Evolutionary conservation across 1,140 invertebrate species (phyloP).

Genomic region (Heterodera schachtii): DNA sequence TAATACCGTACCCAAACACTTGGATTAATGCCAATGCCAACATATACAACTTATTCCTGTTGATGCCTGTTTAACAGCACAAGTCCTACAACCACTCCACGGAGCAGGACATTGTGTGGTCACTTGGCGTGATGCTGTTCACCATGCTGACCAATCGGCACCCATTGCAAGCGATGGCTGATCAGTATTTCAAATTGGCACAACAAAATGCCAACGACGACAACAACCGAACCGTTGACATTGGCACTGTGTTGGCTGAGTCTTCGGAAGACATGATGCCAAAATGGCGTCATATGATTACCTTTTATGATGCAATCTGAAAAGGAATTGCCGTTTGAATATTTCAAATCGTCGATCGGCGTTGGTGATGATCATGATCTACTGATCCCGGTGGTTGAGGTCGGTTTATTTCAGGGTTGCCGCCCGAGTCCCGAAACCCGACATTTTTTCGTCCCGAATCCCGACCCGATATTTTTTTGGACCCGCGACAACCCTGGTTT

Average conservation of each 20-base stretch:
- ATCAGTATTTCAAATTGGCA: not conserved
- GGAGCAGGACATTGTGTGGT: not conserved
- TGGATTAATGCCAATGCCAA: no score
- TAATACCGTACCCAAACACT: no score
- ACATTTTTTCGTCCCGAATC: no score
- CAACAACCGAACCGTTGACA: no score
- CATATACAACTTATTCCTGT: no score
- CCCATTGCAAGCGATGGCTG: not conserved
- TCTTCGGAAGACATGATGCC: not conserved
- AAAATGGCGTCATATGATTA: not conserved
- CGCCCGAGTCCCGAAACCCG: no score
- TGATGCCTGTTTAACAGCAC: not conserved
- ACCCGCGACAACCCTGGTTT: no score
- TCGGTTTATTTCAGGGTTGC: not conserved
- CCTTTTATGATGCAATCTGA: not conserved
- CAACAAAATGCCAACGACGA: not conserved
- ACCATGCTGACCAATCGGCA: not conserved
- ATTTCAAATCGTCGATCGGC: not conserved
- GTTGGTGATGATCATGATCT: not conserved
- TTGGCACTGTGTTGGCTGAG: not conserved
- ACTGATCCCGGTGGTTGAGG: not conserved
- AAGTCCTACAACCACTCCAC: not conserved
- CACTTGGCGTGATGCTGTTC: not conserved
- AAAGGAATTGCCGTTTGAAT: not conserved
- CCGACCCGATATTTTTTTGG: no score